phyloP scores from a whole-genome alignment of 1,140 invertebrate genomes.

The Asbolus verrucosus region DNA sequence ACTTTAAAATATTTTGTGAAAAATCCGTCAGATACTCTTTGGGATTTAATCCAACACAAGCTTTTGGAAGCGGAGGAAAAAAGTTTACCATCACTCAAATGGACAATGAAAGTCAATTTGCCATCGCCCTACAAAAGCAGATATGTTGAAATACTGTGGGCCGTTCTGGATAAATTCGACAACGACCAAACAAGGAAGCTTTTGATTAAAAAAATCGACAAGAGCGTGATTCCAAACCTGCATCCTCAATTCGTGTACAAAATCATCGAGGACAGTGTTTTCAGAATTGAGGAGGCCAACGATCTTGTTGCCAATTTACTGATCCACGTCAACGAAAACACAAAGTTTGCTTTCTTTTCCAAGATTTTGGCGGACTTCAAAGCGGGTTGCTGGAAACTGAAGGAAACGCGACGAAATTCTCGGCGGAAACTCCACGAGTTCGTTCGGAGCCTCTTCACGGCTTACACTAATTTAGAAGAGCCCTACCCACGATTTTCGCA shows the following conservation, averaged over 20 bases:
- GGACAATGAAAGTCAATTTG: background rate
- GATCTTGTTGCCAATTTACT: background rate
- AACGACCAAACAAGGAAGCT: background rate
- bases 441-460: background rate
- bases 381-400: background rate
- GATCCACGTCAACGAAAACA: background rate
- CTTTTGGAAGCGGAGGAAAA: background rate
- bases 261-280: background rate
- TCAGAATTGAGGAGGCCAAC: background rate
- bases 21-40: conserved; percentile 4
- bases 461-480: background rate
- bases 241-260: background rate
- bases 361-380: conserved; percentile 28
- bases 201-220: conserved; percentile 1
- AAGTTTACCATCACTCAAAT: background rate
- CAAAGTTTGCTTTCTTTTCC: conserved; percentile 2
- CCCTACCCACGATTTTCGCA: background rate
- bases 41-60: conserved; percentile 1
- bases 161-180: conserved; percentile 14
- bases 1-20: conserved; percentile 29
- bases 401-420: background rate
- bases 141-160: conserved; percentile 8
- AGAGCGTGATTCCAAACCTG: background rate
- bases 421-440: background rate
- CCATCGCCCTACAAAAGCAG: background rate